These are phyloP conservation scores for Drosophila grimshawi DNA, from an alignment of 1,140 invertebrate genomes.

Conservation along the genomic window DNA sequence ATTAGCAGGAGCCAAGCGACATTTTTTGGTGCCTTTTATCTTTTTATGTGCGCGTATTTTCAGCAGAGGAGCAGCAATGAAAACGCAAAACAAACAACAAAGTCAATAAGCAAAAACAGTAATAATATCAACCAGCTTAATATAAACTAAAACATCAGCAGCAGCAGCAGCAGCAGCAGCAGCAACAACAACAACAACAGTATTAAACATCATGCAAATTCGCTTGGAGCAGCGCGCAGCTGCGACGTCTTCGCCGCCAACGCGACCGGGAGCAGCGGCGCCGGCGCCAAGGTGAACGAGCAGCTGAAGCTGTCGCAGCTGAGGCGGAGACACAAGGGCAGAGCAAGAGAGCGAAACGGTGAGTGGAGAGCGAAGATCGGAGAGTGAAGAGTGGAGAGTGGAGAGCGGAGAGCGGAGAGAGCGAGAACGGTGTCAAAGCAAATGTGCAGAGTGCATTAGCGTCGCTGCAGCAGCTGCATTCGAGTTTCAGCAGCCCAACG, in stretches of 20 bases:
- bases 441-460: conserved; percentile 38
- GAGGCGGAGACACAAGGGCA: background rate
- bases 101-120: background rate
- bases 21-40: conserved; percentile 12
- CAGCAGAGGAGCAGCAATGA: conserved; percentile 10
- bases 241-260: conserved; percentile 44
- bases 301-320: conserved; percentile 14
- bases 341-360: too few species aligned
- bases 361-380: too few species aligned
- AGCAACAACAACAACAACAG: conserved; percentile 33
- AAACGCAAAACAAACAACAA: conserved; percentile 7
- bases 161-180: background rate
- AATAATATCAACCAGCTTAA: conserved; percentile 18
- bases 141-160: conserved; percentile 13
- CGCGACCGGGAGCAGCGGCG: conserved; percentile 40
- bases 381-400: background rate
- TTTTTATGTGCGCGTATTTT: background rate
- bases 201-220: conserved; percentile 43
- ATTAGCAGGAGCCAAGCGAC: background rate
- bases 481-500: conserved; percentile 77
- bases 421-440: conserved; percentile 21
- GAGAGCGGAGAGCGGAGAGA: background rate
- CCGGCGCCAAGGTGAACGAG: conserved; percentile 43
- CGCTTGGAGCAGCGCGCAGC: conserved; percentile 66
- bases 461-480: conserved; percentile 59